These are phyloP conservation scores for Platygyra sinensis DNA, from an alignment of 64 coral and sea anemone species.

Conservation along the genomic window DNA sequence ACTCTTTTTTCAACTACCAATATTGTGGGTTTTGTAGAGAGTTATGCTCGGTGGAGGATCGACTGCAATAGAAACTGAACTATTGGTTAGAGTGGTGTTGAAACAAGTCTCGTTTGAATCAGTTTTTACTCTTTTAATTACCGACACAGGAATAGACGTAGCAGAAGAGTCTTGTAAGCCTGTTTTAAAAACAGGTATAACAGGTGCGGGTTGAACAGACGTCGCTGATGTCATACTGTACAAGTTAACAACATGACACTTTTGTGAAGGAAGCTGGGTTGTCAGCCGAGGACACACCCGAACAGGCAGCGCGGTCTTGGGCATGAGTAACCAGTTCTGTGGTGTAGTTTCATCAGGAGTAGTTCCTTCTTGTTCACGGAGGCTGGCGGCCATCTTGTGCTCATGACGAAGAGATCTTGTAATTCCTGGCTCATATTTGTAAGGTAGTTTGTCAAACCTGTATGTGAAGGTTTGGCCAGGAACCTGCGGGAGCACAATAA, in stretches of 20 bases:
- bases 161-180: background rate
- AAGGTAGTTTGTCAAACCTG: conserved; percentile 35
- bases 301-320: background rate
- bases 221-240: background rate
- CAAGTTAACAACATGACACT: background rate
- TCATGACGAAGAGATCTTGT: background rate
- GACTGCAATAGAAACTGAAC: no score
- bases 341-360: background rate
- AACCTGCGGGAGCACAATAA: background rate
- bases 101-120: background rate
- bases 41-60: no score
- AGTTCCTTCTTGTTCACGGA: background rate
- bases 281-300: background rate
- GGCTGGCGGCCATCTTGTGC: no score
- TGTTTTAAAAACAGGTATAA: background rate
- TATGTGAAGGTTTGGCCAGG: conserved; percentile 35
- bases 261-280: background rate
- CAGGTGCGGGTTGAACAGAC: background rate
- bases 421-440: conserved; percentile 16
- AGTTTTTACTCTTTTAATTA: background rate
- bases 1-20: no score
- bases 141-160: background rate
- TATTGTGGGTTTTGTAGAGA: no score
- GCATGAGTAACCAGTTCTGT: background rate
- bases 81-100: no score